Percentiles rank a stretch among this genome's conserved stretches.
These are phyloP conservation scores for Heterodera schachtii DNA, from an alignment of 1,140 invertebrate species.

Conservation along the genomic window DNA sequence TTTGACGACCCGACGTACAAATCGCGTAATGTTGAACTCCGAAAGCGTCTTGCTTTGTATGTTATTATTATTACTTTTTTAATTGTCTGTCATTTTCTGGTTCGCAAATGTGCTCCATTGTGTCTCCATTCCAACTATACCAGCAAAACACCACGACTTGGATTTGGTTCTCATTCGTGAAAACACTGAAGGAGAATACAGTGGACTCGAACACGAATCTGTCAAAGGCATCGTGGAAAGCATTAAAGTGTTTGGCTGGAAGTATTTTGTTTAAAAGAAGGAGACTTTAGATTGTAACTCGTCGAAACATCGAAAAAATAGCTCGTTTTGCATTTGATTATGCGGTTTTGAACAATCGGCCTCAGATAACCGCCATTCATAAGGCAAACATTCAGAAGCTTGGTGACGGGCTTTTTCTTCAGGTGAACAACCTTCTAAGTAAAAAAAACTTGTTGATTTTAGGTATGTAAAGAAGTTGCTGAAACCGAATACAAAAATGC, in stretches of 20 bases:
- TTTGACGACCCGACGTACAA: constrained; percentile 62
- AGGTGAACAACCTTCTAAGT: constrained; percentile 23
- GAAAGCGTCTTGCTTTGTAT: constrained; percentile 55
- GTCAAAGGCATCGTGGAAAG: constrained; percentile 91
- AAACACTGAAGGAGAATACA: constrained; percentile 76
- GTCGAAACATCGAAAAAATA: constrained; percentile 86
- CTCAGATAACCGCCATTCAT: constrained; percentile 93
- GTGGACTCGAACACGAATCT: constrained; percentile 95
- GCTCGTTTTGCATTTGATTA: constrained; percentile 94
- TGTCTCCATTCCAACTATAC: constrained; percentile 85
- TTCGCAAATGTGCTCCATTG: constrained; percentile 95
- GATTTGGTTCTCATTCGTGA: constrained; percentile 78
- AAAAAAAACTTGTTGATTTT: neutral
- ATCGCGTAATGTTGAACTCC: constrained; percentile 61
- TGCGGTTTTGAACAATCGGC: constrained; percentile 82
- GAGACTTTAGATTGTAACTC: constrained; percentile 77
- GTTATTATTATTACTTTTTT: constrained; percentile 35
- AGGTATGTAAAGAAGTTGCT: constrained; percentile 38
- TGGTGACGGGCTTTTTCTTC: constrained; percentile 63
- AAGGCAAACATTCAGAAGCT: constrained; percentile 86
- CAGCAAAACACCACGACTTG: constrained; percentile 83
- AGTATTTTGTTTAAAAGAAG: constrained; percentile 25
- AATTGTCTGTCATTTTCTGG: constrained; percentile 70
- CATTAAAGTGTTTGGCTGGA: constrained; percentile 74
- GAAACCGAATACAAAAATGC: constrained; percentile 28